Evolutionary conservation across 2,888 invertebrate species (phyloP), one percentile per base, ranked within the genome.

Genomic region (Synergus gifuensis): DNA sequence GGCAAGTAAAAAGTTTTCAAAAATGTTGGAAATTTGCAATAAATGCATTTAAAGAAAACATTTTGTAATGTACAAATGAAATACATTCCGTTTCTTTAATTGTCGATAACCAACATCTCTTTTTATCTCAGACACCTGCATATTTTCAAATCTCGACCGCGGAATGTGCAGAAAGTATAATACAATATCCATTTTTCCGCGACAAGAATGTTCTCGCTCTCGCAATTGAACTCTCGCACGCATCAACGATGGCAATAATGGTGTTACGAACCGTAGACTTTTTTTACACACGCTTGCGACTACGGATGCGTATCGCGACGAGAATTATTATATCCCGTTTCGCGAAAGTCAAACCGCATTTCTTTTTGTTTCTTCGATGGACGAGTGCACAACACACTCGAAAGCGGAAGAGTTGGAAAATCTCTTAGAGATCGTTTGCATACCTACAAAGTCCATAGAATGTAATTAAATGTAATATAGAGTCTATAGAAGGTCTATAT

Each of bases 171-270:
- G 22, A 60, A 22, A 60, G 22, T 28, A n/a, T n/a, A 60, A 60
- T 28, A 22, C 60, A 60, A 60, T 22, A 60, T 22, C 60, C 60
- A 60, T 54, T 73, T 54, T 54, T 36, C 28, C 16, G 49, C 36
- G 73, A 73, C 46, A 54, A 73, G 54, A 22, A 7, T 16, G 16
- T 63, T 63, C 40, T n/a, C 16, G 28, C 69, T 80, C 78, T 80
- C 80, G 80, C 82, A 80, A 80, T 78, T 76, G 79, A 67, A 67
- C 46, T 73, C 49, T 80, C 79, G 73, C 81, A 82, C 82, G 82
- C 82, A 82, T 81, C 82, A 82, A 79, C 79, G 80, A 80, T 78
- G 76, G 49, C 82, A 78, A 79, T 82, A 81, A 83, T 83, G 78
- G 81, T 77, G 79, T 79, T 82, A 80, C 69, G 62, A 82, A 78